phyloP scores from a whole-genome alignment of 2,797 vertebrate genomes.

The Caiman crocodilus region DNA sequence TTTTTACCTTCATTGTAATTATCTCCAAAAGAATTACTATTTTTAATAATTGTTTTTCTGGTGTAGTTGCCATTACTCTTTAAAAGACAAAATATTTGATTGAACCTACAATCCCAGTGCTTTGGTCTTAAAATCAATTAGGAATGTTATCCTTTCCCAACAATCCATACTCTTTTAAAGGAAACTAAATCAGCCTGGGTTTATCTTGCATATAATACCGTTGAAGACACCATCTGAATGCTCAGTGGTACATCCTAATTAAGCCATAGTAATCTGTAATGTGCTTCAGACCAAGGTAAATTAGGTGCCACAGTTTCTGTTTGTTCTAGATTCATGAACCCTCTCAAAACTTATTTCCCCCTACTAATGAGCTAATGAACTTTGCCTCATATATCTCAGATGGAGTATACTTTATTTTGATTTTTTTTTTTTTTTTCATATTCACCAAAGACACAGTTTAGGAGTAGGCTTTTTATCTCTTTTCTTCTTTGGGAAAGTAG shows the following conservation, averaged over 20 bases:
- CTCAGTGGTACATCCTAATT: constrained; percentile 2
- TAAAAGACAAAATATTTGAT: not conserved
- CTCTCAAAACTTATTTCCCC: constrained; percentile 62
- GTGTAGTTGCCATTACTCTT: not conserved
- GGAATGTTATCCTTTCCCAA: not conserved
- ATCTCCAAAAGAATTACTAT: not conserved
- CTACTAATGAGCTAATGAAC: constrained; percentile 63
- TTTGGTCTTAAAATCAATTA: not conserved
- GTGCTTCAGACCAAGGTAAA: constrained; percentile 61
- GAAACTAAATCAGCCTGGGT: not conserved
- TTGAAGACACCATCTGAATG: not conserved
- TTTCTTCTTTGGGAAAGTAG: constrained; percentile 15
- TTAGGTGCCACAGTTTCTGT: constrained; percentile 41
- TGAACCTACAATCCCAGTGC: not conserved
- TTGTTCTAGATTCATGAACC: constrained; percentile 63
- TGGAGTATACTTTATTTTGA: constrained; percentile 55
- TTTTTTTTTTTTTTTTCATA: constrained; percentile 69
- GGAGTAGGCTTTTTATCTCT: constrained; percentile 1
- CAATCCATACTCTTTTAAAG: not conserved
- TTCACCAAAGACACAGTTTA: constrained; percentile 57
- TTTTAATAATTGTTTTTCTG: not conserved
- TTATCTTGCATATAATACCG: not conserved
- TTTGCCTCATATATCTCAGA: constrained; percentile 62
- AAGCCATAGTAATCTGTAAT: constrained; percentile 50
- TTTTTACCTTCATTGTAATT: not conserved